Base-by-base conservation (phyloP, 2,797 vertebrate species). In the Myripristis jacobus region DNA sequence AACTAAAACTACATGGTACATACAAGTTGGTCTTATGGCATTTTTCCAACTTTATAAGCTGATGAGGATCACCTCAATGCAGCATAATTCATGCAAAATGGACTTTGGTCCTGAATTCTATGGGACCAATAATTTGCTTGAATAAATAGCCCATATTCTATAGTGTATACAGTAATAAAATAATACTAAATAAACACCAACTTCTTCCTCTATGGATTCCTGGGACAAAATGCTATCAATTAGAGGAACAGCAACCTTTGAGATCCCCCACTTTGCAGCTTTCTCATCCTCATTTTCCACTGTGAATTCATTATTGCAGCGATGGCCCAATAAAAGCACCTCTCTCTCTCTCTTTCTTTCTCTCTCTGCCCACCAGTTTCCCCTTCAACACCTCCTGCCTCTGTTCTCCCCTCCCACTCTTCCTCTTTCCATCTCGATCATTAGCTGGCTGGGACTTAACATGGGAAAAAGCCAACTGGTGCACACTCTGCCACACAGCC, bases 131-230 rank as follows among this genome's bases (percentile, higher is more conserved):
- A n/a, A n/a, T n/a, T n/a, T n/a, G n/a, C n/a, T n/a, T n/a, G n/a
- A n/a, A n/a, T 31, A 3, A 31, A 31, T 31, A 3, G 4, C 29
- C 34, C 48, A 61, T 53, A 60, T 24, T n/a, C n/a, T n/a, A 31
- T 48, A 34, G 52, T 44, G 11, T 21, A 50, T 70, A 79, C 61
- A 77, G 61, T 83, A n/a, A n/a, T n/a, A n/a, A n/a, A n/a, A 64
- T 69, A 73, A 70, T 79, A 76, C 64, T 36, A 21, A 56, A 62
- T 58, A 41, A 81, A 77, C 50, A 64, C 50, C 59, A 65, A 64
- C 68, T 31, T 55, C 31, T 25, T n/a, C 21, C 34, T 10, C 63
- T 61, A 21, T 56, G 57, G 47, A 55, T 63, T 53, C 63, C 21
- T n/a, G n/a, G n/a, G n/a, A n/a, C n/a, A n/a, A n/a, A n/a, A n/a